Conservation (phyloP, 2,113 vertebrate species). For the Neofelis nebulosa region DNA sequence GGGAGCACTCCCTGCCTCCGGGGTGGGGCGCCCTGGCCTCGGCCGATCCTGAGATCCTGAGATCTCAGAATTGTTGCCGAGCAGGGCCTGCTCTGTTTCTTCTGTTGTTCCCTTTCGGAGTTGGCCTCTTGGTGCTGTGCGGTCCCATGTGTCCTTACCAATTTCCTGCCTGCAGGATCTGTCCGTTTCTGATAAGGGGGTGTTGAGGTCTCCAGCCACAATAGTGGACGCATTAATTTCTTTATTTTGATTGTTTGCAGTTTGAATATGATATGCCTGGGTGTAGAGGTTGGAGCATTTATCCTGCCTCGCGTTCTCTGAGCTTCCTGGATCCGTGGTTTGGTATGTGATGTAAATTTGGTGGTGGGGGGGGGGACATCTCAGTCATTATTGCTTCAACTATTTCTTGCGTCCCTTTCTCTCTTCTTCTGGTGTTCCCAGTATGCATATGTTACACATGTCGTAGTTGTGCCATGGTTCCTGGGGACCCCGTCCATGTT, state of each 20-base stretch:
- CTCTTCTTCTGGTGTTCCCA: not conserved
- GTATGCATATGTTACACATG: no score
- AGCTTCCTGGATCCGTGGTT: not conserved
- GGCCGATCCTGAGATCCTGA: not conserved
- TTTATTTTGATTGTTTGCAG: not conserved
- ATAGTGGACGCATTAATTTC: not conserved
- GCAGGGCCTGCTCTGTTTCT: not conserved
- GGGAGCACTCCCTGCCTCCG: not conserved
- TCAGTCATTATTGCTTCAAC: not conserved
- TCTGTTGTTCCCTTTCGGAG: not conserved
- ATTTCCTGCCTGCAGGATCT: not conserved
- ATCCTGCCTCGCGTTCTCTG: not conserved
- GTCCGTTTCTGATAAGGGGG: not conserved
- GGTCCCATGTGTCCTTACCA: not conserved
- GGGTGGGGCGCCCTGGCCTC: not conserved
- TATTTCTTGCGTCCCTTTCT: not conserved
- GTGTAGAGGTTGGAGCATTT: not conserved
- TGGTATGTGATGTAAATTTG: not conserved
- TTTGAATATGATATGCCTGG: not conserved
- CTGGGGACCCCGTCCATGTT: not conserved
- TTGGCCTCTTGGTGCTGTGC: not conserved
- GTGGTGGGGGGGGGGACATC: not conserved
- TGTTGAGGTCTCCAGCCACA: not conserved
- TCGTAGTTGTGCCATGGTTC: not conserved
- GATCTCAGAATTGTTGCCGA: not conserved